Evolutionary conservation across 2,113 vertebrate genomes (phyloP).

Genomic region (Gila orcuttii): DNA sequence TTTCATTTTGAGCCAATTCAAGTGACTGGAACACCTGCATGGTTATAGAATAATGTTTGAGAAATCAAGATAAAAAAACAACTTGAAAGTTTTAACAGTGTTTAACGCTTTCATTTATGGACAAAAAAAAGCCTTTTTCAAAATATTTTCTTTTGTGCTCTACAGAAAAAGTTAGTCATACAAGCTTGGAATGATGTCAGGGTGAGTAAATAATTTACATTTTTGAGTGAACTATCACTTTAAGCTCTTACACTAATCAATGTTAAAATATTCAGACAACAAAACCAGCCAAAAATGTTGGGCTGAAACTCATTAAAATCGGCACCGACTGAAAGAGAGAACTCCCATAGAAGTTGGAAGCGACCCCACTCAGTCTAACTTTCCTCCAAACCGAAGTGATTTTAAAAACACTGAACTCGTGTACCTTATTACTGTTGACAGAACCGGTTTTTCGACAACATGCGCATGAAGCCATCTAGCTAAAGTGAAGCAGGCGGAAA

Average conservation of each 20-base stretch:
- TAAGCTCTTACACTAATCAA: slow-evolving; percentile 2
- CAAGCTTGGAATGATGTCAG: not conserved
- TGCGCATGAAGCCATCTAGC: slow-evolving; percentile 34
- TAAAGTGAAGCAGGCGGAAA: slow-evolving; percentile 56
- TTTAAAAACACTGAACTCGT: slow-evolving; percentile 6
- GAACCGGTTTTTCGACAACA: slow-evolving; percentile 38
- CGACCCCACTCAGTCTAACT: not conserved
- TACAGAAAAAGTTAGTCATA: not conserved
- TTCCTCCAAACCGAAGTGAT: slow-evolving; percentile 12
- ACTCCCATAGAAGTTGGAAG: slow-evolving; percentile 14
- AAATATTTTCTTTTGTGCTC: not conserved
- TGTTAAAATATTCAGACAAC: slow-evolving; percentile 2
- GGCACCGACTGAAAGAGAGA: not conserved
- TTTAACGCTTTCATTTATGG: not conserved
- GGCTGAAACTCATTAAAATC: slow-evolving; percentile 39
- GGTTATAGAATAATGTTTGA: too few relatives aligned
- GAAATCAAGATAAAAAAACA: not conserved
- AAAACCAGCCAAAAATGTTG: not conserved
- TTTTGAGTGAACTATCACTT: not conserved
- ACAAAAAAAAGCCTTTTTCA: not conserved
- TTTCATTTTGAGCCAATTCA: not conserved
- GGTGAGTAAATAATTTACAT: not conserved
- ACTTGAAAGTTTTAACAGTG: not conserved
- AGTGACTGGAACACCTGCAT: not conserved
- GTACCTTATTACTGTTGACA: slow-evolving; percentile 39